Evolutionary conservation across 2,888 invertebrate species (phyloP), one percentile per base, ranked within the genome.

Genomic region (Hirtodrosophila confusa): DNA sequence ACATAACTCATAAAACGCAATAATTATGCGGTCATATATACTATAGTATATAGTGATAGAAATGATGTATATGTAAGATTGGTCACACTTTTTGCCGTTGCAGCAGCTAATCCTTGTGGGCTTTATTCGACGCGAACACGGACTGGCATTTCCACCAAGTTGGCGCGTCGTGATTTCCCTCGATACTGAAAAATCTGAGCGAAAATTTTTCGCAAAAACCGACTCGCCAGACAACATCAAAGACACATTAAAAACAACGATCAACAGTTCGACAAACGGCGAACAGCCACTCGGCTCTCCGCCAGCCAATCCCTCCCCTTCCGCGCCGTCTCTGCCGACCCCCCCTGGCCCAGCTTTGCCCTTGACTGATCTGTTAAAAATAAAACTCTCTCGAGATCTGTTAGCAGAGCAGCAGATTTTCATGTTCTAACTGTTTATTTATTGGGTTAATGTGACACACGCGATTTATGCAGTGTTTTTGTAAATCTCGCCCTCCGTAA

Each of bases 401-500:
- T 51, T 48, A 1, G 4, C 45, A 45, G 50, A 64, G 61, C 53
- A 43, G 24, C 44, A 60, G 23, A 50, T 74, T 36, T 36, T 58
- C 55, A 37, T 47, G 40, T 53, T 56, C 36, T 56, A 35, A 50
- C 44, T 72, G 66, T 64, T 72, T 75, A 73, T 80, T 84, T 88
- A 87, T 87, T 88, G 73, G 87, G 88, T 87, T 87, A 84, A 88
- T 85, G 88, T 84, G 75, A 88, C 88, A 84, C 69, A 68, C 66
- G 49, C 65, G 49, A 60, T 64, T 33, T 27, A 4, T 40, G 48
- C 12, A 51, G 37, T 24, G 11, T 40, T 44, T 44, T n/a, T 56
- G 9, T 33, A 31, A 31, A 31, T 27, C 3, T 60, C 60, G 77
- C 43, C 72, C 86, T 82, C 70, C 86, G 82, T 65, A 69, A 75